Evolutionary conservation across 2,888 invertebrate genomes (phyloP).

Genomic region (Pandemis heparana): DNA sequence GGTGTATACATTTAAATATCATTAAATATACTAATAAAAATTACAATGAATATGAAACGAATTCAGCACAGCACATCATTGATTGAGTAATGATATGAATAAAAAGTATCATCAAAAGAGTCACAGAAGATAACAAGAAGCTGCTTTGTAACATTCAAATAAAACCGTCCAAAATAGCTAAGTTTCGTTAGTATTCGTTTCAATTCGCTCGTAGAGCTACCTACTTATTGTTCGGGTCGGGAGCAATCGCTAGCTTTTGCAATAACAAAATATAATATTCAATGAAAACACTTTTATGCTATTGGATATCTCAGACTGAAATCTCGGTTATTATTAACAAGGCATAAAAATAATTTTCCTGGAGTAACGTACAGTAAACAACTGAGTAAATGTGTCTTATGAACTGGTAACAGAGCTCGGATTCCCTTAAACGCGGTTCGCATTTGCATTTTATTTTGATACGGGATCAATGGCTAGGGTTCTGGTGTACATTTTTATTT

Average conservation of each 20-base stretch:
- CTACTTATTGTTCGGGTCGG: neutral
- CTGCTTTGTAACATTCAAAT: neutral
- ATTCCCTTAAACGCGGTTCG: neutral
- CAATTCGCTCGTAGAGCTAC: neutral
- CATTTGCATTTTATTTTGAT: constrained; percentile 17
- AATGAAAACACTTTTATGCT: constrained; percentile 23
- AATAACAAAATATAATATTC: constrained; percentile 18
- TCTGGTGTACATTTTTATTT: constrained; percentile 15
- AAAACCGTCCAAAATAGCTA: neutral
- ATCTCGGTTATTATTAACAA: constrained; percentile 10
- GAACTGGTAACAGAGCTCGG: neutral
- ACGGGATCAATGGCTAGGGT: constrained; percentile 7
- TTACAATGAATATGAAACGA: too few species aligned
- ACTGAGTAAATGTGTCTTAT: neutral
- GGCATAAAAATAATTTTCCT: constrained; percentile 12
- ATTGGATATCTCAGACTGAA: constrained; percentile 16
- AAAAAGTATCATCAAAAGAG: too few species aligned
- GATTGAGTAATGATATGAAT: too few species aligned
- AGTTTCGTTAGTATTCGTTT: neutral
- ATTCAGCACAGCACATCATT: too few species aligned
- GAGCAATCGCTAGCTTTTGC: neutral
- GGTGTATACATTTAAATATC: too few species aligned
- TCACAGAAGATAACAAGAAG: too few species aligned
- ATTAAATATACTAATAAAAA: too few species aligned
- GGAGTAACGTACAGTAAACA: neutral